A percentile compares a stretch with the other conserved stretches of the same genome.
Conservation (phyloP, 2,888 invertebrate species). For the Scaeva pyrastri region DNA sequence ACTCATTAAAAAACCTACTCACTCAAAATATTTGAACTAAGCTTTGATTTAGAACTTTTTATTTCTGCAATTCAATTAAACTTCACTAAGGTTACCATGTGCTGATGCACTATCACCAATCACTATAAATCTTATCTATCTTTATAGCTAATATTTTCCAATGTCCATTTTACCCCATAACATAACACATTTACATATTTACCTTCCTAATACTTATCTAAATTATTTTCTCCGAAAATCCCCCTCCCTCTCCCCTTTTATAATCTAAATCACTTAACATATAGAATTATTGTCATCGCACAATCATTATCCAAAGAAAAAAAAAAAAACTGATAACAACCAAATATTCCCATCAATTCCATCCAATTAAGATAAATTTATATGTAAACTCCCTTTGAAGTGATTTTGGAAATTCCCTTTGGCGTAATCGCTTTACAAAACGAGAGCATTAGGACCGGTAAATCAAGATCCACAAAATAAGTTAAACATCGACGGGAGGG, state of each 20-base stretch:
- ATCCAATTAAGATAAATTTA: slow-evolving; percentile 70
- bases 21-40: no score
- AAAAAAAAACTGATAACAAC: slow-evolving; percentile 29
- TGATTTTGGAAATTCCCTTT: slow-evolving; percentile 68
- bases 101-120: no score
- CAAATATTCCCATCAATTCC: slow-evolving; percentile 62
- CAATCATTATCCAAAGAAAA: slow-evolving; percentile 37
- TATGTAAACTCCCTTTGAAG: slow-evolving; percentile 72
- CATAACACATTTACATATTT: no score
- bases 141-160: not conserved
- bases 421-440: slow-evolving; percentile 73
- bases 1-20: no score
- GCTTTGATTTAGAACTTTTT: no score
- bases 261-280: slow-evolving; percentile 41
- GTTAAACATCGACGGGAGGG: not conserved
- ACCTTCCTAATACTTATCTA: not conserved
- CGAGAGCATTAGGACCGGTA: slow-evolving; percentile 62
- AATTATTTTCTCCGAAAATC: not conserved
- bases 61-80: no score
- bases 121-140: no score
- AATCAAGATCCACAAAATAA: slow-evolving; percentile 50
- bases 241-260: not conserved
- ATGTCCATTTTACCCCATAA: not conserved
- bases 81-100: no score
- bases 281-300: slow-evolving; percentile 46